Base-by-base conservation (phyloP, 2,888 invertebrate genomes). In the Cyrtodaria siliqua region DNA sequence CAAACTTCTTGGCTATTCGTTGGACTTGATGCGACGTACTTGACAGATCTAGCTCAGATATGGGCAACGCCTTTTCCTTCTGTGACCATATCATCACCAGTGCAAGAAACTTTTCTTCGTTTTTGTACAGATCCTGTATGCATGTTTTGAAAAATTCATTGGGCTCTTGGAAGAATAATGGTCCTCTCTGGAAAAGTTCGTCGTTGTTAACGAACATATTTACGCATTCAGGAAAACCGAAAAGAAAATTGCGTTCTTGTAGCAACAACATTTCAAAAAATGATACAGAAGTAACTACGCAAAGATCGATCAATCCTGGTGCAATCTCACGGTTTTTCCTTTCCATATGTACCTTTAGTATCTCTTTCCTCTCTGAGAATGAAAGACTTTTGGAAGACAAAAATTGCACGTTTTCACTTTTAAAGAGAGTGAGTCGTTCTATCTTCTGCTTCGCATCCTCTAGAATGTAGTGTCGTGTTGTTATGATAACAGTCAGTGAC, bases 151-250 rank as follows among this genome's bases (percentile, higher is more conserved):
- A 66, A 29, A 77, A 77, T n/a, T 44, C 27, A n/a, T 60, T 55
- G 14, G 77, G 77, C 26, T 56, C 24, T n/a, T 14, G 0, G 38
- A 77, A 77, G 38, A 72, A 77, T 0, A 14, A 20, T 0, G 50
- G 2, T 0, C 77, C 68, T 44, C 56, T 55, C 4, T 63, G 12
- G 55, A 55, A 64, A 2, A 77, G 33, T 6, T 64, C 50, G 12
- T 72, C 60, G 20, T 68, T 68, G n/a, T 52, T 23, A 18, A 56
- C 63, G 61, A 72, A 77, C 55, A 77, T 47, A n/a, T 44, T 60
- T 14, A 72, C 77, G 42, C 67, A 68, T 53, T 72, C 63, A 18
- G 77, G 77, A 63, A 68, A 77, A 2, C 77, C 77, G 49, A 72
- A 72, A 14, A 60, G 29, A 44, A 44, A 44, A 16, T 44, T 18